A percentile compares a stretch with the other conserved stretches of the same genome.
phyloP scores from a whole-genome alignment of 2,113 vertebrate species.

The Hiodon alosoides region DNA sequence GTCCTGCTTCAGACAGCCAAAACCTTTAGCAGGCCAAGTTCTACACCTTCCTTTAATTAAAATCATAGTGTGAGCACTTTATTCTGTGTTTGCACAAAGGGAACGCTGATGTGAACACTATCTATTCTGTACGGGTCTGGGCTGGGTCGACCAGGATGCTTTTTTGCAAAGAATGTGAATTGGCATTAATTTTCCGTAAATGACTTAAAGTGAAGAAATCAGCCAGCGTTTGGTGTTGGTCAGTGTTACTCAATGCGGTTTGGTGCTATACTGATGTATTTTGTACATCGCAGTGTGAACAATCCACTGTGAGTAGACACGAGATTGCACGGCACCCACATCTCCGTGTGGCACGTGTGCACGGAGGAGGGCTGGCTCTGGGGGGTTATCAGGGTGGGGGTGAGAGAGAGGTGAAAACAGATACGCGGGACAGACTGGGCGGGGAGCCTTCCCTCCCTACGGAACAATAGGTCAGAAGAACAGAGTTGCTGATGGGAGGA shows the following conservation, averaged over 20 bases:
- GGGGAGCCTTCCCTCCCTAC: constrained; percentile 2
- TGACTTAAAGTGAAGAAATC: not conserved
- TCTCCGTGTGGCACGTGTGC: too few relatives aligned
- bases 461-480: constrained; percentile 21
- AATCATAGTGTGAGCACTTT: not conserved
- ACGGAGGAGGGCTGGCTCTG: not conserved
- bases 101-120: constrained; percentile 2
- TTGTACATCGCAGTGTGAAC: too few relatives aligned
- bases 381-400: constrained; percentile 30
- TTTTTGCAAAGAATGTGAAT: not conserved
- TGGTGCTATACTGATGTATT: too few relatives aligned
- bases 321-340: too few relatives aligned
- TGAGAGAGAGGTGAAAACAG: constrained; percentile 35
- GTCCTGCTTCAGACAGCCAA: constrained; percentile 22
- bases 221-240: too few relatives aligned
- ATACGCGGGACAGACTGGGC: constrained; percentile 9
- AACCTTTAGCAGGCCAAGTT: not conserved
- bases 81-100: not conserved
- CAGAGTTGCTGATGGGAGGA: constrained; percentile 20
- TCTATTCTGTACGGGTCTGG: not conserved
- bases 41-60: not conserved
- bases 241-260: too few relatives aligned
- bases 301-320: too few relatives aligned
- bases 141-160: not conserved
- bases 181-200: not conserved